phyloP scores from a whole-genome alignment of 2,797 vertebrate species.

The Myripristis jacobus region DNA sequence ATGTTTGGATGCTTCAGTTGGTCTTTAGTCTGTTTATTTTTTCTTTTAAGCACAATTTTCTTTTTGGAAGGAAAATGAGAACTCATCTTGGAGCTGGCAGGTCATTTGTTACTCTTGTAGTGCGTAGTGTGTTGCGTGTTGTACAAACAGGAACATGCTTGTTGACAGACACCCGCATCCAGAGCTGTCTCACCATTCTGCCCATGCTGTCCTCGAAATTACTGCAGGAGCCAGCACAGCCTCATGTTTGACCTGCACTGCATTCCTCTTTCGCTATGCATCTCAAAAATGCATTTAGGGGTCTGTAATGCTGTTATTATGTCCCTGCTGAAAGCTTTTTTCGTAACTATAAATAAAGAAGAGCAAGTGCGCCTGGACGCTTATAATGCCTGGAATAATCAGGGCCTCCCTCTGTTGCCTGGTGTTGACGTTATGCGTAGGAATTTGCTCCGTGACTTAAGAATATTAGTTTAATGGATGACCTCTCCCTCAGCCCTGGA shows the following conservation, averaged over 20 bases:
- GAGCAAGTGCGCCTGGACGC: slow-evolving; percentile 21
- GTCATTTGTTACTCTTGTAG: slow-evolving; percentile 41
- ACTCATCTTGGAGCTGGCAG: slow-evolving; percentile 42
- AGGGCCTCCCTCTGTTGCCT: slow-evolving; percentile 32
- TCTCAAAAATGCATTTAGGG: slow-evolving; percentile 65
- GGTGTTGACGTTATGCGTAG: slow-evolving; percentile 57
- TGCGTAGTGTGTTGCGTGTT: slow-evolving; percentile 46
- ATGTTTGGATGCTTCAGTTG: not conserved
- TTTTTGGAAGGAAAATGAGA: slow-evolving; percentile 48
- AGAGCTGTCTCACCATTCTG: slow-evolving; percentile 8
- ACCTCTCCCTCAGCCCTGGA: slow-evolving; percentile 64
- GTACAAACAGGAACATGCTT: slow-evolving; percentile 37
- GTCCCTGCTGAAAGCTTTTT: slow-evolving; percentile 69
- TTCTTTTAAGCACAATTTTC: slow-evolving; percentile 37
- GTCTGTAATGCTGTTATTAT: slow-evolving; percentile 69
- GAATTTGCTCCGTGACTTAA: slow-evolving; percentile 75
- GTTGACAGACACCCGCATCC: slow-evolving; percentile 22
- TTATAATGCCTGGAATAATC: slow-evolving; percentile 60
- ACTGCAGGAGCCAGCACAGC: slow-evolving; percentile 21
- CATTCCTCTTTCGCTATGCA: slow-evolving; percentile 65
- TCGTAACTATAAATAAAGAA: slow-evolving; percentile 62
- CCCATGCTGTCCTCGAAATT: slow-evolving; percentile 43
- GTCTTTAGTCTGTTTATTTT: slow-evolving; percentile 30
- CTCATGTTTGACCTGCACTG: slow-evolving; percentile 29
- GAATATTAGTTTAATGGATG: slow-evolving; percentile 75